These are phyloP conservation scores for Aquatica leii DNA, from an alignment of 2,888 invertebrate species.

Conservation along the genomic window DNA sequence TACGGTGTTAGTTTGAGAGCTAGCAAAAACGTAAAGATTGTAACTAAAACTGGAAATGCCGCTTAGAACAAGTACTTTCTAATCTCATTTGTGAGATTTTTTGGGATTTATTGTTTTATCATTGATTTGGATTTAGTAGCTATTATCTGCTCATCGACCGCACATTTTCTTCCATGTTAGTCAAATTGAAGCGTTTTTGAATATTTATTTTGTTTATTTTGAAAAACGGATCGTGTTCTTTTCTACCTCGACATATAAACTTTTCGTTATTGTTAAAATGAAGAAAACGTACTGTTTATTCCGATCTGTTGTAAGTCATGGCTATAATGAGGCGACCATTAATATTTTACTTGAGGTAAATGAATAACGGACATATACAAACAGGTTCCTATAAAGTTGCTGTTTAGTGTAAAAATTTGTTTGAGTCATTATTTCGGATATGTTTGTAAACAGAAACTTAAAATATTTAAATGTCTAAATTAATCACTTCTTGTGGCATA, in stretches of 20 bases:
- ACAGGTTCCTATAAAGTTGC: too few species aligned
- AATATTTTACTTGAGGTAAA: too few species aligned
- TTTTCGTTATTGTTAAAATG: conserved; percentile 36
- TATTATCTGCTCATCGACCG: conserved; percentile 53
- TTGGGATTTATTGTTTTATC: conserved; percentile 52
- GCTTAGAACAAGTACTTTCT: conserved; percentile 52
- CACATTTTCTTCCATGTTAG: conserved; percentile 49
- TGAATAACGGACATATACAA: too few species aligned
- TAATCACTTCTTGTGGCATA: too few species aligned
- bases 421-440: too few species aligned
- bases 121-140: conserved; percentile 47
- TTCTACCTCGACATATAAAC: conserved; percentile 22
- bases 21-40: conserved; percentile 49
- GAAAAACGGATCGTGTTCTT: conserved; percentile 45
- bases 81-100: conserved; percentile 50
- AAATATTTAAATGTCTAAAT: too few species aligned
- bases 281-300: conserved; percentile 38
- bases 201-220: conserved; percentile 42
- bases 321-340: too few species aligned
- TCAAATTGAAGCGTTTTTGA: conserved; percentile 34
- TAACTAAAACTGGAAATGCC: conserved; percentile 53
- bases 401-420: too few species aligned
- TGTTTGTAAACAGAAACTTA: too few species aligned
- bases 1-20: not conserved
- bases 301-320: conserved; percentile 6